These are phyloP conservation scores for Pteropus alecto DNA, from an alignment of 2,113 vertebrate species.

Conservation along the genomic window DNA sequence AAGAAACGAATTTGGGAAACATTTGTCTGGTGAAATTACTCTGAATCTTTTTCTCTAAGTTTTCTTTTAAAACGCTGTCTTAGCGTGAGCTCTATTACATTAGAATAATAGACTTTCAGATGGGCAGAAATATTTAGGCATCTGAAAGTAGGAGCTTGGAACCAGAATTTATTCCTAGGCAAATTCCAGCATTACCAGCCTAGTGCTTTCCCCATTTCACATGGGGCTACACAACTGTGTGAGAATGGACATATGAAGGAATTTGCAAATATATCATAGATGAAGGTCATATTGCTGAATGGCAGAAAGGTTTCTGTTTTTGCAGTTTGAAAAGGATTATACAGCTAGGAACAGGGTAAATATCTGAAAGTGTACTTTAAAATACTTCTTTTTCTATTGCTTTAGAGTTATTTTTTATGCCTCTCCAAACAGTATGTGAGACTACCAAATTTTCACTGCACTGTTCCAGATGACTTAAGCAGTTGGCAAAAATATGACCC, in stretches of 20 bases:
- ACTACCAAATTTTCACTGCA: not conserved
- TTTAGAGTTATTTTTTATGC: not conserved
- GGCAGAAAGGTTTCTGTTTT: not conserved
- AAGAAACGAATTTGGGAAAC: not conserved
- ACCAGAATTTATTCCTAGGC: not conserved
- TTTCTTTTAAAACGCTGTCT: not conserved
- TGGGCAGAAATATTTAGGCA: not conserved
- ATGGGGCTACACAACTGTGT: not conserved
- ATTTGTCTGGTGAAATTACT: not conserved
- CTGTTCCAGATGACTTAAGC: not conserved
- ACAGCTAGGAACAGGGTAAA: not conserved
- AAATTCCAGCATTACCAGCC: not conserved
- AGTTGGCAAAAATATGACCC: not conserved
- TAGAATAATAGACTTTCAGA: not conserved
- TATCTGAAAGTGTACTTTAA: not conserved
- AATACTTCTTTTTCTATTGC: not conserved
- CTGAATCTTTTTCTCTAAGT: not conserved
- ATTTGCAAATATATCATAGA: not conserved
- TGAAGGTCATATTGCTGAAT: not conserved
- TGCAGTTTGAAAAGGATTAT: constrained; percentile 9
- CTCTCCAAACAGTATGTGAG: not conserved
- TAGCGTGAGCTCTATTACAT: not conserved
- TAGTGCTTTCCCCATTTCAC: not conserved
- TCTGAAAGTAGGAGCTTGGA: not conserved
- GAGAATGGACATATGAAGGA: not conserved